Evolutionary conservation across 2,113 vertebrate genomes (phyloP), one percentile per base, ranked within the genome.

Genomic region (Trogon surrucura): DNA sequence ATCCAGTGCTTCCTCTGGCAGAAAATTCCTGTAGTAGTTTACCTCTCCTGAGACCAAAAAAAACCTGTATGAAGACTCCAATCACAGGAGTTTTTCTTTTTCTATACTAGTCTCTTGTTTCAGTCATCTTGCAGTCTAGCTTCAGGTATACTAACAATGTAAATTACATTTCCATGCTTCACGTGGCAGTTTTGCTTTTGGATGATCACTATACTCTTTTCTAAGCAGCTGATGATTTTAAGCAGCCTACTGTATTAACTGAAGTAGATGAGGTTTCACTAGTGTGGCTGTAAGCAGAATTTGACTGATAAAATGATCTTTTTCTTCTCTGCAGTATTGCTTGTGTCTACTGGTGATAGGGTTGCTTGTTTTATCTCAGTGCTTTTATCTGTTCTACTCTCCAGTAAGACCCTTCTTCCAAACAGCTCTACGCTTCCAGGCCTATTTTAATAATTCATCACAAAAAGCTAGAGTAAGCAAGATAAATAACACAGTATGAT

Each of bases 401-500:
- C 45, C 65, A 92, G 50, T 57, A 85, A 89, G 88, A 73, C 47
- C 53, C 38, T 79, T 82, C 44, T 88, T 95, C 81, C 67, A 80
- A 94, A 89, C 77, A 81, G 61, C 47, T 95, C 64, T 57, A 25
- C 61, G 72, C 81, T 95, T 95, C 85, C 58, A 94, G 89, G 74
- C 15, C 4, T 56, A 50, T 92, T 94, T 97, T 93, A 96, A 97
- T 96, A 92, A 97, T 94, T 97, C 93, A 96, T 93, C 60, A 79
- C 38, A 88, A 82, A 97, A 77, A 89, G 79, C 69, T 80, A 60
- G 65, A 78, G 79, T 92, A 95, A 95, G 90, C 58, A 95, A 86
- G 81, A 92, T 94, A 95, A 97, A 92, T 94, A 94, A 78, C 62
- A 79, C 21, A 60, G 29, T 34, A 16, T 70, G 78, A 96, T 95